A percentile compares a stretch with the other conserved stretches of the same genome.
Conservation (phyloP, 2,113 vertebrate species). For the Lagenorhynchus albirostris region DNA sequence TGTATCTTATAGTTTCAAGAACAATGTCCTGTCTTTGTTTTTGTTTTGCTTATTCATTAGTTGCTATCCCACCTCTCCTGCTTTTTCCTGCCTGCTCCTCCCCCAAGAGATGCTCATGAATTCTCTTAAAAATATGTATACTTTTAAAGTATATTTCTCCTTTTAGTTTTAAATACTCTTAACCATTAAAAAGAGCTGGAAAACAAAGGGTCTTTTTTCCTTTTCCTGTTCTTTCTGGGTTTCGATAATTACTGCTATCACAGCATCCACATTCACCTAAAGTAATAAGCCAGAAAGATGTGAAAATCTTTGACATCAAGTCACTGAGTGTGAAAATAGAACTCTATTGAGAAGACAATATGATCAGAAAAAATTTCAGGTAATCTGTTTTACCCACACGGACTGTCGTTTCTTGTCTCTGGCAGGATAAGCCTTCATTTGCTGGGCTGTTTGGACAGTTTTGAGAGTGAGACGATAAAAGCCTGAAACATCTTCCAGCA, state of each 20-base stretch:
- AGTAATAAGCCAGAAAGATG: constrained; percentile 48
- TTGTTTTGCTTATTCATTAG: background rate
- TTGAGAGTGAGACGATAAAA: background rate
- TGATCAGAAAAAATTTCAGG: constrained; percentile 17
- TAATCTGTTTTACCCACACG: background rate
- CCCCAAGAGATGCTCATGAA: background rate
- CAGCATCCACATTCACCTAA: constrained; percentile 1
- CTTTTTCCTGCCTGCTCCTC: background rate
- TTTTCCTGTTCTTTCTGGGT: background rate
- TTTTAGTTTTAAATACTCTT: constrained; percentile 11
- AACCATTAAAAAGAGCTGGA: constrained; percentile 23
- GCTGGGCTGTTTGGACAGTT: background rate
- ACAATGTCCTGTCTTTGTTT: background rate
- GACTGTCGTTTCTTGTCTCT: background rate
- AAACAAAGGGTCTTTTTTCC: background rate
- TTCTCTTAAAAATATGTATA: background rate
- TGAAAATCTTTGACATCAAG: constrained; percentile 51
- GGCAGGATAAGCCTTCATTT: background rate
- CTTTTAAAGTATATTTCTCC: background rate
- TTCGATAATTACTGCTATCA: constrained; percentile 51
- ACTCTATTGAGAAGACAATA: constrained; percentile 41
- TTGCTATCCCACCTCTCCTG: background rate
- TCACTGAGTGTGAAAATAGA: constrained; percentile 44
- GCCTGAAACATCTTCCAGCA: background rate
- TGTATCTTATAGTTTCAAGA: background rate